phyloP scores from a whole-genome alignment of 2,113 vertebrate genomes.

The Panurus biarmicus region DNA sequence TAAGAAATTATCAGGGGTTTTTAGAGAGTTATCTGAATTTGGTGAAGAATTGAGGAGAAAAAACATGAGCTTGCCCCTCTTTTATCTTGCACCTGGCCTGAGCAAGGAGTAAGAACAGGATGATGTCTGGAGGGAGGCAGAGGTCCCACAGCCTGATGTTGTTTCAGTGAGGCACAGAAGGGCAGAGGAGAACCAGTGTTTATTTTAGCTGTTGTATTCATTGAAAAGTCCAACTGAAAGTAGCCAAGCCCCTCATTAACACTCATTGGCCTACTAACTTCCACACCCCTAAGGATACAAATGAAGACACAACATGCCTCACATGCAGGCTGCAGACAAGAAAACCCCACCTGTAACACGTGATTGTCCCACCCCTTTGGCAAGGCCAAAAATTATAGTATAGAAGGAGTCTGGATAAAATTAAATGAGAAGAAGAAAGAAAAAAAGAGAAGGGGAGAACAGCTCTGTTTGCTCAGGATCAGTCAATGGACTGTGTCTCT shows the following conservation, averaged over 20 bases:
- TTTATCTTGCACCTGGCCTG: not conserved
- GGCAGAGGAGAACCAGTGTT: not conserved
- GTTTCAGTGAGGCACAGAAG: not conserved
- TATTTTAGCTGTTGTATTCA: not conserved
- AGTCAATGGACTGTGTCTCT: not conserved
- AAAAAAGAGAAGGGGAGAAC: not conserved
- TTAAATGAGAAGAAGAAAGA: not conserved
- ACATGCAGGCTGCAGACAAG: not conserved
- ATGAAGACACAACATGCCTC: not conserved
- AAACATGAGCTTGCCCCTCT: not conserved
- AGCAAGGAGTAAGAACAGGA: not conserved
- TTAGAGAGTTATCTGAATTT: not conserved
- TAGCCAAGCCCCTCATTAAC: not conserved
- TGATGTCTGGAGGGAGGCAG: not conserved
- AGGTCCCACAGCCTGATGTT: not conserved
- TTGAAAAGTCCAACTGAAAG: not conserved
- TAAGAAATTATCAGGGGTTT: not conserved
- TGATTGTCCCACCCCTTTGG: not conserved
- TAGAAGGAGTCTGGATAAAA: not conserved
- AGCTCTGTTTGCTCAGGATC: not conserved
- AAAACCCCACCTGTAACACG: fast-evolving
- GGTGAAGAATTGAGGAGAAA: not conserved
- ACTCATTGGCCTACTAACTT: not conserved
- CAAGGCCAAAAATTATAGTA: not conserved
- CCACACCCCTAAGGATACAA: not conserved